phyloP scores from a whole-genome alignment of 2,113 vertebrate genomes.

The Cinclus cinclus region DNA sequence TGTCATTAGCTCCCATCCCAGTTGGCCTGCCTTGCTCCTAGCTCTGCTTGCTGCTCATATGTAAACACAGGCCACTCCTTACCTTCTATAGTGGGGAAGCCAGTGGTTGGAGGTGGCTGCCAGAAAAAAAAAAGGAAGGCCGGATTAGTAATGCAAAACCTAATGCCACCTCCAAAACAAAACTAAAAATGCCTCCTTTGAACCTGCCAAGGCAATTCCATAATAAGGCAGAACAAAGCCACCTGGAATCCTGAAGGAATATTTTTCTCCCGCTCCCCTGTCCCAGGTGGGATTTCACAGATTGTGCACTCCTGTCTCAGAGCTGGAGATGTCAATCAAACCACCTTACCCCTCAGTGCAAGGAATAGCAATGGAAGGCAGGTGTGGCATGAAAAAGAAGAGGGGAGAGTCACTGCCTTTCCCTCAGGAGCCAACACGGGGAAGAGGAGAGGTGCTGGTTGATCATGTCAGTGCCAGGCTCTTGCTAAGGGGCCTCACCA shows the following conservation, averaged over 20 bases:
- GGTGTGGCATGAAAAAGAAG: not conserved
- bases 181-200: not conserved
- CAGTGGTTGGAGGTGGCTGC: conserved; percentile 77
- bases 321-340: not conserved
- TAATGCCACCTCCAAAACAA: not conserved
- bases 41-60: not conserved
- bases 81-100: conserved; percentile 89
- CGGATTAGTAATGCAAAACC: conserved; percentile 20
- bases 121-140: conserved; percentile 31
- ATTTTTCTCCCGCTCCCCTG: not conserved
- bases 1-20: not conserved
- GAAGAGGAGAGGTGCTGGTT: not conserved
- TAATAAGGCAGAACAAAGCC: not conserved
- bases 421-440: not conserved
- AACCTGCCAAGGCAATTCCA: not conserved
- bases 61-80: conserved; percentile 43
- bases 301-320: not conserved
- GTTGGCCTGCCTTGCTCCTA: not conserved
- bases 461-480: not conserved
- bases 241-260: not conserved
- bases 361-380: not conserved
- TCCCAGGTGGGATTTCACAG: not conserved
- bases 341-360: not conserved
- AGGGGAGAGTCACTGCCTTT: not conserved
- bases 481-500: not conserved